phyloP scores from a whole-genome alignment of 2,797 vertebrate genomes.

The Lateolabrax maculatus region DNA sequence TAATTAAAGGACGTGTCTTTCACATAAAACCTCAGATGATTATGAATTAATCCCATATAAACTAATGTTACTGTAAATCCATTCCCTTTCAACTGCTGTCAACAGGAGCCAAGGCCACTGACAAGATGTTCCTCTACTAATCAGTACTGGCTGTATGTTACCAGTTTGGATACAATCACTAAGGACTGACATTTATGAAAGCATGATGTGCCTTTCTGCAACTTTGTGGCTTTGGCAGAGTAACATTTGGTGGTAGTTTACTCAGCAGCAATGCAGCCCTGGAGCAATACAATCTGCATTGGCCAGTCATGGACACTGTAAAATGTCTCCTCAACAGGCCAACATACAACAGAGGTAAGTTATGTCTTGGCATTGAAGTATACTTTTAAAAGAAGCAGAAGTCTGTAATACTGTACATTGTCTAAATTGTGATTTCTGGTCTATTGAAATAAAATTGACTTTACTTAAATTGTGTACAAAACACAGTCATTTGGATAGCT shows the following conservation, averaged over 20 bases:
- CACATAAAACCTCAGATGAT: neutral
- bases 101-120: constrained; percentile 23
- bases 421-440: neutral
- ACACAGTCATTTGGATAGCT: neutral
- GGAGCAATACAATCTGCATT: constrained; percentile 15
- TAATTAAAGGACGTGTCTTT: neutral
- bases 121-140: neutral
- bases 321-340: constrained; percentile 26
- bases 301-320: neutral
- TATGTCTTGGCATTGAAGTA: neutral
- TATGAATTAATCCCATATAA: neutral
- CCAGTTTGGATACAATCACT: constrained; percentile 16
- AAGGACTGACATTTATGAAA: constrained; percentile 1
- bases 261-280: constrained; percentile 24
- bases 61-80: neutral
- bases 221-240: constrained; percentile 49
- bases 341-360: constrained; percentile 27
- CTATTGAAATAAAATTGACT: too few relatives aligned
- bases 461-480: neutral
- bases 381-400: neutral
- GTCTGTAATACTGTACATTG: neutral
- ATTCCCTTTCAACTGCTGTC: constrained; percentile 9
- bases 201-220: constrained; percentile 39
- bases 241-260: constrained; percentile 15
- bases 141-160: neutral